Evolutionary conservation across 2,888 invertebrate genomes (phyloP).

Genomic region (Drosophila quinaria): DNA sequence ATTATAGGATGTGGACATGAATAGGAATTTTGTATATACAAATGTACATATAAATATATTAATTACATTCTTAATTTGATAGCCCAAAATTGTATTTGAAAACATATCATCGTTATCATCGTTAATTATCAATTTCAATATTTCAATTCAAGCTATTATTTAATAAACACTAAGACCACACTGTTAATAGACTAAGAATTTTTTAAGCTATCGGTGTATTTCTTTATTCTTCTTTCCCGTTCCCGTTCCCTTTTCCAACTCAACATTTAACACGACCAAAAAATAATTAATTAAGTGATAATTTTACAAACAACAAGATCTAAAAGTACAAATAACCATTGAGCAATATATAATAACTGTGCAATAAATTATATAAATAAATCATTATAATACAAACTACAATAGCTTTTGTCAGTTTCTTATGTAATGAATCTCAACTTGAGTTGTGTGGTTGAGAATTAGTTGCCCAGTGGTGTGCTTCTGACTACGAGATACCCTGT

Average conservation of each 20-base stretch:
- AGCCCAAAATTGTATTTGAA: conserved; percentile 31
- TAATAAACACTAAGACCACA: conserved; percentile 19
- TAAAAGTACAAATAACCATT: conserved; percentile 41
- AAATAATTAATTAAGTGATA: conserved; percentile 52
- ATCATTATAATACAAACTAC: conserved; percentile 22
- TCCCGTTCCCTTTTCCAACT: conserved; percentile 16
- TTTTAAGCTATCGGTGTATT: conserved; percentile 24
- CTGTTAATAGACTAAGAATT: conserved; percentile 48
- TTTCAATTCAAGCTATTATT: conserved; percentile 26
- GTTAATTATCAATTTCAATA: conserved; percentile 20
- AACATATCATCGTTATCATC: conserved; percentile 2
- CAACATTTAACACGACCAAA: conserved; percentile 19
- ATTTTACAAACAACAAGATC: conserved; percentile 39
- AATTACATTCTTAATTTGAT: conserved; percentile 41
- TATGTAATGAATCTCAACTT: not conserved
- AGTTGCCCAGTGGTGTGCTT: not conserved
- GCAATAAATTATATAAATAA: conserved; percentile 60
- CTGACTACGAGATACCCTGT: not conserved
- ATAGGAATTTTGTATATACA: conserved; percentile 57
- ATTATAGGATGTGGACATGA: conserved; percentile 55
- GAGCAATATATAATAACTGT: conserved; percentile 69
- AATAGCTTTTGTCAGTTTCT: not conserved
- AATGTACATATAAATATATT: conserved; percentile 51
- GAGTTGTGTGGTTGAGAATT: not conserved
- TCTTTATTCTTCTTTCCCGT: conserved; percentile 11